Conservation (phyloP, 2,113 vertebrate genomes). For the Mugil cephalus region DNA sequence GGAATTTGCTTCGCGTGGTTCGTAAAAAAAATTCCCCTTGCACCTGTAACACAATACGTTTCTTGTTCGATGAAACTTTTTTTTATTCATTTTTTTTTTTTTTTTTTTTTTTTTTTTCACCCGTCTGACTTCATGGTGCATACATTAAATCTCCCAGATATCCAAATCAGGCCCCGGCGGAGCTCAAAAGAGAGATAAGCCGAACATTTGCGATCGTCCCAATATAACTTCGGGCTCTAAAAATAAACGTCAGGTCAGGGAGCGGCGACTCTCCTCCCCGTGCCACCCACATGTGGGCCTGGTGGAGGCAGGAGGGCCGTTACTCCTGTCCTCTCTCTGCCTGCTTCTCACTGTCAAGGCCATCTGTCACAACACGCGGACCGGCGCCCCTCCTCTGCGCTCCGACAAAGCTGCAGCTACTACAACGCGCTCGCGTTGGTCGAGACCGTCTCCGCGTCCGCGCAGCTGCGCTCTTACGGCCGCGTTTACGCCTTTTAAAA, state of each 20-base stretch:
- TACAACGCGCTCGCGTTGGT: slow-evolving; percentile 31
- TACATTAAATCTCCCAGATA: slow-evolving; percentile 26
- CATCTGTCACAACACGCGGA: slow-evolving; percentile 68
- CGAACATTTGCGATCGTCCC: slow-evolving; percentile 72
- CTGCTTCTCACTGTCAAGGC: slow-evolving; percentile 66
- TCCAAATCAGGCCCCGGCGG: slow-evolving; percentile 36
- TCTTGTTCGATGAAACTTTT: neutral
- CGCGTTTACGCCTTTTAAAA: neutral
- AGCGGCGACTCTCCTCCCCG: slow-evolving; percentile 59
- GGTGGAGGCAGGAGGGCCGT: slow-evolving; percentile 56
- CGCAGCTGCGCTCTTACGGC: neutral
- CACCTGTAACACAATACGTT: slow-evolving; percentile 11
- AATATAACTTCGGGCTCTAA: slow-evolving; percentile 77
- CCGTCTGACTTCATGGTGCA: neutral
- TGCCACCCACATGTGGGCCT: slow-evolving; percentile 71
- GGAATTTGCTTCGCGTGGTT: neutral
- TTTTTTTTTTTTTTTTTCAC: neutral
- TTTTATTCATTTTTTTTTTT: too few species aligned
- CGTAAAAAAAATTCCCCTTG: too few species aligned
- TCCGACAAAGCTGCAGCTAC: slow-evolving; percentile 33
- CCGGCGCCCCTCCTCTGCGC: slow-evolving; percentile 16
- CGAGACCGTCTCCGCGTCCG: slow-evolving; percentile 20
- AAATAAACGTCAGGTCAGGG: slow-evolving; percentile 77
- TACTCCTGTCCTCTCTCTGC: slow-evolving; percentile 55
- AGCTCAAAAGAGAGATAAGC: slow-evolving; percentile 62